These are phyloP conservation scores for Amphipoea lucens DNA, from an alignment of 2,888 invertebrate genomes.

Conservation along the genomic window DNA sequence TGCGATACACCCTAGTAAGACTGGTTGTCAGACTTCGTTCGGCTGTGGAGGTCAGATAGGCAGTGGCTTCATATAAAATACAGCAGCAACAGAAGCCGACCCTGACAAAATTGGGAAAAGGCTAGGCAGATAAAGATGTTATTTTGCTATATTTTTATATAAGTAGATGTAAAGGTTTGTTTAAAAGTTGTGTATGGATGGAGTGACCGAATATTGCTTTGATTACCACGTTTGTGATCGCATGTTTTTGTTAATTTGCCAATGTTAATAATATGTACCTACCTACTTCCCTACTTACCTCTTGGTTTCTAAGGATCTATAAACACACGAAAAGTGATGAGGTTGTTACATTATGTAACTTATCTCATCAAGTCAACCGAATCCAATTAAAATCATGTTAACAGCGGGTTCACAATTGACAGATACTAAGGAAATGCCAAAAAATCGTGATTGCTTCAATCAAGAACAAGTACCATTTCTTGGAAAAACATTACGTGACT, in stretches of 20 bases:
- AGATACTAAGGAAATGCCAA: neutral
- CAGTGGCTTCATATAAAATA: neutral
- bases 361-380: neutral
- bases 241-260: neutral
- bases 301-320: neutral
- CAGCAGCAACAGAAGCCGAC: neutral
- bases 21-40: neutral
- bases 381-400: constrained; percentile 31
- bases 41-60: neutral
- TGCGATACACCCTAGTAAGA: neutral
- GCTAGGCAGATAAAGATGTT: neutral
- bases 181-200: neutral
- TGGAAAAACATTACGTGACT: constrained; percentile 40
- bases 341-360: neutral
- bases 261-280: neutral
- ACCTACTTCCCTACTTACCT: neutral
- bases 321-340: neutral
- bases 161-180: neutral
- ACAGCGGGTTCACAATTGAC: neutral
- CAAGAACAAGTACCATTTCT: constrained; percentile 8
- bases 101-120: neutral
- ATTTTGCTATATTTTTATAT: neutral
- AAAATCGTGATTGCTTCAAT: constrained; percentile 7
- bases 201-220: neutral
- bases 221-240: neutral